Percentiles rank a stretch among this genome's conserved stretches.
Evolutionary conservation across 2,888 invertebrate genomes (phyloP).

Genomic region (Piscicola geometra): DNA sequence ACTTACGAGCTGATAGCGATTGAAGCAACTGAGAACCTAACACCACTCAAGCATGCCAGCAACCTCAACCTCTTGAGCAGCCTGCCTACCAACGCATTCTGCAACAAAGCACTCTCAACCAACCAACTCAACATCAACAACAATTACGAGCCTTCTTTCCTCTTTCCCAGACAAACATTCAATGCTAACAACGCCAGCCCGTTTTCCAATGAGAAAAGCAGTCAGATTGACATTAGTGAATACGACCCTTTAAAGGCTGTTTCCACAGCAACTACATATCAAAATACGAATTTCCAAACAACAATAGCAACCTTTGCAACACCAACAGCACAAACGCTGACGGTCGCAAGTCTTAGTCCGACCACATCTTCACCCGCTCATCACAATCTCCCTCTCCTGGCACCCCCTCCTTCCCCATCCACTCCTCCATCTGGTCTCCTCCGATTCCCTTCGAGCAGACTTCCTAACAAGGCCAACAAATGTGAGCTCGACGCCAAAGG

Average conservation of each 20-base stretch:
- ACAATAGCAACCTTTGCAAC: neutral
- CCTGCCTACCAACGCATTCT: neutral
- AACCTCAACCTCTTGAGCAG: neutral
- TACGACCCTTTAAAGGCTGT: neutral
- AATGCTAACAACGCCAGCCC: neutral
- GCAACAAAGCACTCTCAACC: slow-evolving; percentile 8
- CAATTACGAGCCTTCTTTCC: neutral
- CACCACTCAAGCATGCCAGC: neutral
- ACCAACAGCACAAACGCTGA: no score
- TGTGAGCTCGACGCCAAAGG: neutral
- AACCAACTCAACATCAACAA: neutral
- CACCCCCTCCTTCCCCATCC: neutral
- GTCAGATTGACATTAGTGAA: neutral
- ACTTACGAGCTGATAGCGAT: slow-evolving; percentile 17
- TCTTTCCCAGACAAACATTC: neutral
- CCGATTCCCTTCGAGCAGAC: neutral
- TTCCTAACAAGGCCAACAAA: neutral
- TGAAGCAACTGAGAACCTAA: neutral
- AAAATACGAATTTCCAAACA: no score
- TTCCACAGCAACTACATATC: no score
- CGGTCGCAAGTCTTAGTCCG: no score
- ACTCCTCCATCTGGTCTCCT: neutral
- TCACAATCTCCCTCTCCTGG: neutral
- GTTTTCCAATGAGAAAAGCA: neutral
- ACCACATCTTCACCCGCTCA: neutral